Base-by-base conservation (phyloP, 2,113 vertebrate genomes). In the Megaceryle maxima region DNA sequence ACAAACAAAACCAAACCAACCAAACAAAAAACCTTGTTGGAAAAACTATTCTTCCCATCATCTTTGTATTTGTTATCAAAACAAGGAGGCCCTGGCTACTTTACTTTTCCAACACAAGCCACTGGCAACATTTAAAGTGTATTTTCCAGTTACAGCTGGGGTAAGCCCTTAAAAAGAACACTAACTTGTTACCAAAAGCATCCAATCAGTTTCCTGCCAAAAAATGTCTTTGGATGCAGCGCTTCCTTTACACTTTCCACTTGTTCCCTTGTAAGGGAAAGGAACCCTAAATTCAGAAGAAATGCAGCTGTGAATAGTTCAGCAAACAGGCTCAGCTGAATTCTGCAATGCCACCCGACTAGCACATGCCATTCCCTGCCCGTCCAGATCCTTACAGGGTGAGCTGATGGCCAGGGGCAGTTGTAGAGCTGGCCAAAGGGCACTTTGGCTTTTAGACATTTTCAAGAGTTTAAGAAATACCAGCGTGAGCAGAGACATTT, bases 231-330 rank as follows among this genome's bases (percentile, higher is more conserved):
- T 62, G 88, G 53, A 79, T 55, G 63, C 35, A 88, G 16, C 2
- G 2, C 46, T 95, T 76, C 67, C 55, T 76, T 94, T 66, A n/a
- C 24, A 9, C 76, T 53, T 60, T 35, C 57, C 63, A 57, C 66
- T 94, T 74, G 60, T 87, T 94, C 87, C 76, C 90, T 91, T 95
- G 81, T 94, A 94, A 94, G 92, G 93, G 60, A 88, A 95, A 88
- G 69, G 51, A 77, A 74, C 76, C 76, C 89, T 77, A 80, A 57
- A 92, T 66, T 86, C 59, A 48, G 20, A 56, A 73, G 86, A 80
- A 95, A 83, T 77, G 90, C 33, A 50, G 74, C 69, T 43, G 60
- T 35, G 60, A 69, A 7, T 21, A 25, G 50, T 31, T 43, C 44
- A 84, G 87, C 16, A 53, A 37, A 29, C 3, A 11, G 77, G 84